Conservation (phyloP, 2,888 invertebrate genomes). For the Drymonia ruficornis region DNA sequence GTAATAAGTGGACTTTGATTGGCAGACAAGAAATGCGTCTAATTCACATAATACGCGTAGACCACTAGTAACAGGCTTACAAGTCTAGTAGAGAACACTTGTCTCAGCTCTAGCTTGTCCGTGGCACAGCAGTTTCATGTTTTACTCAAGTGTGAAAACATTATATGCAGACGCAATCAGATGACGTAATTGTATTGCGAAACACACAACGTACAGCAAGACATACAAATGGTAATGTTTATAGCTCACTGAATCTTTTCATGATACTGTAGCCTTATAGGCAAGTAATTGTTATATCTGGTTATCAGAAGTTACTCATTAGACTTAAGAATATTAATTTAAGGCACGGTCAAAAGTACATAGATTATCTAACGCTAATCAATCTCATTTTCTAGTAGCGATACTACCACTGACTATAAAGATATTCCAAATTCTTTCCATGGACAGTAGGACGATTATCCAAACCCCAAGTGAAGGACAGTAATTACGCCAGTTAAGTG, state of each 20-base stretch:
- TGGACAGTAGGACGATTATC: conserved; percentile 27
- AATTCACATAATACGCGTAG: too few species aligned
- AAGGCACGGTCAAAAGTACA: too few species aligned
- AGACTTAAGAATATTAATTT: too few species aligned
- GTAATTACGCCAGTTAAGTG: conserved; percentile 27
- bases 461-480: conserved; percentile 27
- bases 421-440: conserved; percentile 16
- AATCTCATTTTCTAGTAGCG: neutral
- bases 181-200: conserved; percentile 1
- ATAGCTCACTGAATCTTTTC: neutral
- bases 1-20: too few species aligned
- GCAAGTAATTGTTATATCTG: too few species aligned
- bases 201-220: neutral
- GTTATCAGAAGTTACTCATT: too few species aligned
- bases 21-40: too few species aligned
- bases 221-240: neutral
- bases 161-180: neutral
- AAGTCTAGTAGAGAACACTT: too few species aligned
- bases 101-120: too few species aligned
- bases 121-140: neutral
- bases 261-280: neutral
- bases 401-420: conserved; percentile 2
- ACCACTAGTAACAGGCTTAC: too few species aligned
- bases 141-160: neutral
- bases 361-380: neutral